A percentile compares a stretch with the other conserved stretches of the same genome.
Evolutionary conservation across 2,797 vertebrate species (phyloP).

Genomic region (Lindbergichthys nudifrons): DNA sequence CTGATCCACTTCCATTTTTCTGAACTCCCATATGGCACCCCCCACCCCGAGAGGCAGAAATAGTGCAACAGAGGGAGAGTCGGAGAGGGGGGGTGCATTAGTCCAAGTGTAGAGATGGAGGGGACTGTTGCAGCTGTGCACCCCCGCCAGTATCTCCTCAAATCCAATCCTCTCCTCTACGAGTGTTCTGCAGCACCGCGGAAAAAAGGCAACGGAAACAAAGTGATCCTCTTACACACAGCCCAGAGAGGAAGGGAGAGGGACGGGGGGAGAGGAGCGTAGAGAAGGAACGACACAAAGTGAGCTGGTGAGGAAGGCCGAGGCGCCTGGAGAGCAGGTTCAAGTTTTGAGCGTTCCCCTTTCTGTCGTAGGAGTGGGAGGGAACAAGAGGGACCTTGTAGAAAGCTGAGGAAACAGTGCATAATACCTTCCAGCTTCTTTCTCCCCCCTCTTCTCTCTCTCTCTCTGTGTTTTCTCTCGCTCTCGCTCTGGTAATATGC

Average conservation of each 20-base stretch:
- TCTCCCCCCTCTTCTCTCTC: slow-evolving; percentile 69
- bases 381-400: slow-evolving; percentile 85
- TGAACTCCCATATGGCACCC: slow-evolving; percentile 82
- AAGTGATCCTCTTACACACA: slow-evolving; percentile 81
- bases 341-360: slow-evolving; percentile 79
- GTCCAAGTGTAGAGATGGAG: slow-evolving; percentile 78
- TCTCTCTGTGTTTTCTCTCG: slow-evolving; percentile 18
- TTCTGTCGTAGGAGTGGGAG: slow-evolving; percentile 87
- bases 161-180: slow-evolving; percentile 73
- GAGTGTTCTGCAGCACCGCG: slow-evolving; percentile 70
- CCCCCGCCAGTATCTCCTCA: slow-evolving; percentile 82
- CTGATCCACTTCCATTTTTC: slow-evolving; percentile 87
- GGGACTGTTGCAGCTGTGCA: slow-evolving; percentile 91
- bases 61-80: slow-evolving; percentile 62
- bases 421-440: slow-evolving; percentile 94
- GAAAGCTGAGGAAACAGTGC: slow-evolving; percentile 88
- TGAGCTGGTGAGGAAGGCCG: slow-evolving; percentile 69
- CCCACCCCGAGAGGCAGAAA: slow-evolving; percentile 79
- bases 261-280: slow-evolving; percentile 36
- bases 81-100: slow-evolving; percentile 43
- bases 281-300: slow-evolving; percentile 29
- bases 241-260: slow-evolving; percentile 59
- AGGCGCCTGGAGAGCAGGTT: slow-evolving; percentile 77
- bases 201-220: slow-evolving; percentile 79
- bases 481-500: slow-evolving; percentile 80